Evolutionary conservation across 2,797 vertebrate species (phyloP), one percentile per base, ranked within the genome.

Genomic region (Diplodus sargus): DNA sequence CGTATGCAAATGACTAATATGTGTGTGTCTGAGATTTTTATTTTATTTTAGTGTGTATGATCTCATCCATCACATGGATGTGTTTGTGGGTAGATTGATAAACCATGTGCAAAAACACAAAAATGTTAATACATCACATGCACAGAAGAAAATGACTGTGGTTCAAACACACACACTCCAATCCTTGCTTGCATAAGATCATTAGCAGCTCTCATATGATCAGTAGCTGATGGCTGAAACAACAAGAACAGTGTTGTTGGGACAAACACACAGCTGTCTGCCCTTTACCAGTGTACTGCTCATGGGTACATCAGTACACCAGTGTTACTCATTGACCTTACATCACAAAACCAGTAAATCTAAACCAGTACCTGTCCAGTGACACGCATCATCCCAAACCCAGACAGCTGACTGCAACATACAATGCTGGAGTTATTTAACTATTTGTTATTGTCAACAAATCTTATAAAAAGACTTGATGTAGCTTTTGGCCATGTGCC

Each of bases 161-260:
- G 10, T 18, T 1, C 30, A 72, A 43, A 42, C 58, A 74, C 28
- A 63, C 68, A 74, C 53, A 69, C 74, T n/a, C 48, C 5, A 22
- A 70, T 60, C 61, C 64, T 25, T 23, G 59, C 47, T 72, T 61
- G 72, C 68, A 22, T 85, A 80, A 85, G 74, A 74, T 89, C 71
- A 85, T 90, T 87, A 88, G 72, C 77, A 67, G 82, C n/a, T 85
- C 82, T 90, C 90, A 91, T 87, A 90, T 91, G 91, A 91, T 90
- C 74, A 52, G 81, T 54, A 57, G 88, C 84, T 84, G 85, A 60
- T 13, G 84, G 76, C 73, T 70, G 76, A 49, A 90, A 86, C 74
- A 91, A 89, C 84, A 85, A 81, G 1, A 54, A 71, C 70, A 4
- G 57, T 69, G 62, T 87, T 91, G 85, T 89, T 86, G 61, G 49